A percentile compares a stretch with the other conserved stretches of the same genome.
These are phyloP conservation scores for Cecropterus lyciades DNA, from an alignment of 1,140 invertebrate genomes.

Conservation along the genomic window DNA sequence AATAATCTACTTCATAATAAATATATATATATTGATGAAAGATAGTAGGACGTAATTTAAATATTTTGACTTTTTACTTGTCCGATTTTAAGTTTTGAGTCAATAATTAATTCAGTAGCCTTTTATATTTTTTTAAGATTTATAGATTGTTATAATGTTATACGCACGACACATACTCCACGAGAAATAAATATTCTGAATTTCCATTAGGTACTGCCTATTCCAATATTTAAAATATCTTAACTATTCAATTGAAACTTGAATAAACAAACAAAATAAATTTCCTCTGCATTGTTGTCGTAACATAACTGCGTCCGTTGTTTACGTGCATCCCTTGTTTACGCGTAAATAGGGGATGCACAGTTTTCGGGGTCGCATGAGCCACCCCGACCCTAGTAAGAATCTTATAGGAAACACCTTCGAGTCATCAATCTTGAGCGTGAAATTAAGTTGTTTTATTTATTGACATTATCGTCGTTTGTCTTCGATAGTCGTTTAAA, in stretches of 20 bases:
- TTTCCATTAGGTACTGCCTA: no score
- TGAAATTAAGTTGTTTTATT: constrained; percentile 11
- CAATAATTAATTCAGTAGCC: no score
- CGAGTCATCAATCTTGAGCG: constrained; percentile 5
- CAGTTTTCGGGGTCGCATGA: constrained; percentile 11
- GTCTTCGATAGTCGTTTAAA: neutral
- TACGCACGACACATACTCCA: no score
- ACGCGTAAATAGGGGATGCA: constrained; percentile 18
- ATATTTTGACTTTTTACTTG: no score
- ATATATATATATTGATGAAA: no score
- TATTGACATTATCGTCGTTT: neutral
- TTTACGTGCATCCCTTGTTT: constrained; percentile 21
- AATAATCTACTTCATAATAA: no score
- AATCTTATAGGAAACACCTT: constrained; percentile 19
- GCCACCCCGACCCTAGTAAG: neutral
- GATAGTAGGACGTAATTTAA: no score
- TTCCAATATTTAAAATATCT: no score
- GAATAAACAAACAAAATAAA: constrained; percentile 11
- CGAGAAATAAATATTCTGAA: no score
- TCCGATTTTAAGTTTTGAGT: no score
- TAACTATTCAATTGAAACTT: neutral
- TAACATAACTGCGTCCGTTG: constrained; percentile 14
- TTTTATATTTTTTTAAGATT: no score
- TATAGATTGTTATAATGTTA: no score
- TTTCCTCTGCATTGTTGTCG: constrained; percentile 18